Base-by-base conservation (phyloP, 35 echinoderm and acorn worm species). In the Apostichopus japonicus region DNA sequence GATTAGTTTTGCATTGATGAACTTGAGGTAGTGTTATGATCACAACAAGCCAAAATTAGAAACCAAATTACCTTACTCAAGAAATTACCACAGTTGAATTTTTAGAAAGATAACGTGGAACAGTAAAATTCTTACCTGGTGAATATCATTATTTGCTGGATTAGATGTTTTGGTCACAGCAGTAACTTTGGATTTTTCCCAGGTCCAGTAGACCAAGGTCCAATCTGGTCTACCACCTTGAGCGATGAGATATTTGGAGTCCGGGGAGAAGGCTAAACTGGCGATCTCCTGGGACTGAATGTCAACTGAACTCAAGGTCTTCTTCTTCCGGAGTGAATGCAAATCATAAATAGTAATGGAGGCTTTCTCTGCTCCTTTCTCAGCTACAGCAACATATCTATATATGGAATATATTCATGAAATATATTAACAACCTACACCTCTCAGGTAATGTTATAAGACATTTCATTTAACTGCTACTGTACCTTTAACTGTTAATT, bases 131-230 rank as follows among this genome's bases (percentile, higher is more conserved):
- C 21, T 72, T 86, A 99, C 97, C 95, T 99, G 97, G 75, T 95
- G 92, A 22, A 99, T 76, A 65, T 99, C 97, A 95, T 99, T 99
- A 53, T 96, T 99, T 15, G 93, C 86, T 70, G 95, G 95, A 53
- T 99, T 99, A 24, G 95, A 93, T 14, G 97, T 99, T 90, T 99
- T 99, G 13, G 97, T 99, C n/a, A 95, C 93, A 65, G 97, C 97
- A 93, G 95, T 99, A 67, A 99, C 93, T 79, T 99, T 99, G 25
- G 97, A 99, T 54, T 99, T 99, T 84, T 99, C 97, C 97, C 97
- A 99, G 5, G 97, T 99, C 97, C 97, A 99, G 79, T 99, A 99
- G 3, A 99, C 95, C 77, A 99, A 81, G 13, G 93, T 96, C 97
- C 97, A 99, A 62, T 99, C 97, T 14, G 97, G 97, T 51, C 95